phyloP scores from a whole-genome alignment of 2,888 invertebrate genomes.

The Poecilobothrus nobilitatus region DNA sequence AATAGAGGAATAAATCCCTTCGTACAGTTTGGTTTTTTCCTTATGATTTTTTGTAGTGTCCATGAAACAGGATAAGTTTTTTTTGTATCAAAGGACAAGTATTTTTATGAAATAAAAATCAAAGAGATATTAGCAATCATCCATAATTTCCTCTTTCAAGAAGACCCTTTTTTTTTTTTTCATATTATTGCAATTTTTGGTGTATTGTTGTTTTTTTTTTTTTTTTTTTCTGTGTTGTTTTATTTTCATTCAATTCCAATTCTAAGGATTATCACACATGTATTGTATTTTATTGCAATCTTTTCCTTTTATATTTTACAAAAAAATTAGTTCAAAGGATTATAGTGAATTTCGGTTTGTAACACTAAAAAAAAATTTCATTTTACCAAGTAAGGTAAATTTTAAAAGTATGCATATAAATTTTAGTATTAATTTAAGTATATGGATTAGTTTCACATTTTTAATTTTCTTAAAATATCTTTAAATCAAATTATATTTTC shows the following conservation, averaged over 20 bases:
- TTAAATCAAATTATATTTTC: no score
- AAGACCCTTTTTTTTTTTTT: background rate
- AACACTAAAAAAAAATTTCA: no score
- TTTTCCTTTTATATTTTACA: background rate
- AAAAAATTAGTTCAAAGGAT: no score
- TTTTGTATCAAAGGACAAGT: background rate
- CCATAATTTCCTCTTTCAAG: background rate
- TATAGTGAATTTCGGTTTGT: no score
- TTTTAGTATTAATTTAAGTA: no score
- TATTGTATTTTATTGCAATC: background rate
- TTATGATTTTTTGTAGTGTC: background rate
- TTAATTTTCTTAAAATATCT: no score
- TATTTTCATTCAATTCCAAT: background rate
- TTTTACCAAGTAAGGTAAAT: no score
- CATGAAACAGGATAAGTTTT: background rate
- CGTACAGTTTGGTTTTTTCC: background rate
- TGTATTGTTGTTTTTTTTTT: no score
- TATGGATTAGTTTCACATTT: no score
- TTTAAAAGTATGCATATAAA: no score
- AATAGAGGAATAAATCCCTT: background rate
- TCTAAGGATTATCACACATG: background rate
- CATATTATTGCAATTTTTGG: no score
- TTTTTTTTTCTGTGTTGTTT: background rate
- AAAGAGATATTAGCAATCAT: constrained; percentile 6
- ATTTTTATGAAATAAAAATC: background rate